These are phyloP conservation scores for Ctenosaura bakeri DNA, from an alignment of 2,797 vertebrate genomes.

Conservation along the genomic window DNA sequence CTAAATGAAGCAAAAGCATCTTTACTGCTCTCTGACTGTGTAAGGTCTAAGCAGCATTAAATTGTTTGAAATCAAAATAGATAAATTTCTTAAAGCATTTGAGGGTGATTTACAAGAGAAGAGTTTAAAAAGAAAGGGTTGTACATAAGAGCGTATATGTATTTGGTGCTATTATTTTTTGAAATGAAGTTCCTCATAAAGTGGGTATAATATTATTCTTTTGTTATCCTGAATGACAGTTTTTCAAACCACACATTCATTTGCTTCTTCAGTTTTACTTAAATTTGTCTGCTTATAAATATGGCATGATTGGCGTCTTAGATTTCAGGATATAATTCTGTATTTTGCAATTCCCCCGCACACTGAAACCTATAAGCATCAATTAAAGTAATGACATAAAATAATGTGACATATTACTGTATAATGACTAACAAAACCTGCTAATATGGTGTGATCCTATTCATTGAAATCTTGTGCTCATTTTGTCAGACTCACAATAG, in stretches of 20 bases:
- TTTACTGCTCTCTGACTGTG: constrained; percentile 85
- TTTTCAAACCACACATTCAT: constrained; percentile 51
- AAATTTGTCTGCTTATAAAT: neutral
- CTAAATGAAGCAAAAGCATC: constrained; percentile 87
- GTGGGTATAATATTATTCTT: constrained; percentile 44
- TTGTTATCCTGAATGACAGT: constrained; percentile 38
- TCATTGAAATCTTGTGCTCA: neutral
- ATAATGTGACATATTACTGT: neutral
- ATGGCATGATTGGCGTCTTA: neutral
- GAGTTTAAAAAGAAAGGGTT: constrained; percentile 54
- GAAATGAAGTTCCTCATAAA: constrained; percentile 29
- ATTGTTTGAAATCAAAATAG: constrained; percentile 86
- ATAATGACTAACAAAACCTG: neutral
- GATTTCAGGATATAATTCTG: neutral
- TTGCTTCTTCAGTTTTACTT: constrained; percentile 44
- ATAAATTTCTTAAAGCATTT: constrained; percentile 78
- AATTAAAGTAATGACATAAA: neutral
- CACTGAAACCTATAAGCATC: neutral
- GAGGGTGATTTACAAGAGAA: constrained; percentile 72
- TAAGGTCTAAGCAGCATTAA: constrained; percentile 80
- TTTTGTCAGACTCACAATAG: no score
- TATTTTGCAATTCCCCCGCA: neutral
- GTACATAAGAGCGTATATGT: constrained; percentile 52
- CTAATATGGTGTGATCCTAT: neutral
- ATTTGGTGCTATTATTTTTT: constrained; percentile 46